Conservation (phyloP, 2,113 vertebrate genomes). For the Podiceps cristatus region DNA sequence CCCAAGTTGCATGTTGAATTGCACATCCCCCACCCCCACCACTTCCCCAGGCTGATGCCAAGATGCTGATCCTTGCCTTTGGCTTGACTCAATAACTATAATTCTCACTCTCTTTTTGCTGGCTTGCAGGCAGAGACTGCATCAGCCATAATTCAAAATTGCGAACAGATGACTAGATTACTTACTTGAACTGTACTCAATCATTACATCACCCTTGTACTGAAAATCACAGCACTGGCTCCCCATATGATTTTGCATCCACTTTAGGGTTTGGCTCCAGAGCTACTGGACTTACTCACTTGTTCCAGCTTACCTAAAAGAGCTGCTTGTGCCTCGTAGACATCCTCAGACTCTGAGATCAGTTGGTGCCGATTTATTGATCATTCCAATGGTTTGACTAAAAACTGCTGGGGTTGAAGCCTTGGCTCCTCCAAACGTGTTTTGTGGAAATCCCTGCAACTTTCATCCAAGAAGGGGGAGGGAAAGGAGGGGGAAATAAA, state of each 20-base stretch:
- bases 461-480: background rate
- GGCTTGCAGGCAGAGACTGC: slow-evolving; percentile 32
- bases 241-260: slow-evolving; percentile 46
- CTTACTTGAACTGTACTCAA: slow-evolving; percentile 67
- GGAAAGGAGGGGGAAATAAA: slow-evolving; percentile 17
- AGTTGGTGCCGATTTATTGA: slow-evolving; percentile 18
- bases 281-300: slow-evolving; percentile 68
- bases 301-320: slow-evolving; percentile 64
- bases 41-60: background rate
- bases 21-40: fast-evolving
- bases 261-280: slow-evolving; percentile 75
- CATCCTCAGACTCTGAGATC: slow-evolving; percentile 69
- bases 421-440: slow-evolving; percentile 18
- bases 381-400: slow-evolving; percentile 46
- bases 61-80: slow-evolving; percentile 2
- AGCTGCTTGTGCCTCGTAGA: slow-evolving; percentile 30
- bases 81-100: slow-evolving; percentile 29
- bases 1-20: background rate
- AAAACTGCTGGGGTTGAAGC: slow-evolving; percentile 32
- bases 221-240: slow-evolving; percentile 64
- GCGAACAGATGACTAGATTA: slow-evolving; percentile 69
- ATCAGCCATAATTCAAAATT: slow-evolving; percentile 71
- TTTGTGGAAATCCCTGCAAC: slow-evolving; percentile 65
- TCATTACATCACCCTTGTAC: slow-evolving; percentile 71
- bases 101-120: slow-evolving; percentile 39